Percentiles rank a stretch among this genome's conserved stretches.
Evolutionary conservation across 2,113 vertebrate species (phyloP).

Genomic region (Oxygymnocypris stewartii): DNA sequence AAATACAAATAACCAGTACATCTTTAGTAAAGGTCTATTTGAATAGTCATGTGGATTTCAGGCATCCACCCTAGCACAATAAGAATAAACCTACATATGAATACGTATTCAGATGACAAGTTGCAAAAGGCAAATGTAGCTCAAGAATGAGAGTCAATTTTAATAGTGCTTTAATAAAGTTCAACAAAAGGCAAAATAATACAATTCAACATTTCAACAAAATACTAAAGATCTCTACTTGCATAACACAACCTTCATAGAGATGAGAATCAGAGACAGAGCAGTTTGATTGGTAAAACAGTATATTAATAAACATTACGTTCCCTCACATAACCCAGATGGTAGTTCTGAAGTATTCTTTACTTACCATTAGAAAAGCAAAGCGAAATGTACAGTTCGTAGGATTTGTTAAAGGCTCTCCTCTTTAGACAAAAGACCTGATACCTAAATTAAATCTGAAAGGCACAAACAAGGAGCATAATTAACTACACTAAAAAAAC

Average conservation of each 20-base stretch:
- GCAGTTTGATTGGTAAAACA: conserved; percentile 34
- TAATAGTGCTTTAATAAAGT: conserved; percentile 48
- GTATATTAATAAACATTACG: not conserved
- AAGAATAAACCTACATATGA: no score
- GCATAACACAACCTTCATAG: conserved; percentile 28
- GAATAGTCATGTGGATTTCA: no score
- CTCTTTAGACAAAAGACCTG: conserved; percentile 47
- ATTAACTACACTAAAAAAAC: not conserved
- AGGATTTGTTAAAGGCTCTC: conserved; percentile 40
- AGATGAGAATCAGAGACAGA: conserved; percentile 11
- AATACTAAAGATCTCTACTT: conserved; percentile 14
- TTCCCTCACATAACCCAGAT: conserved; percentile 6
- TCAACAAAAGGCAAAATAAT: conserved; percentile 34
- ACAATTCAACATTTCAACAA: not conserved
- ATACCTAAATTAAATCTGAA: conserved; percentile 47
- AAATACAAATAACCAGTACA: no score
- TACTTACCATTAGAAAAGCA: conserved; percentile 51
- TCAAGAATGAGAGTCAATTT: conserved; percentile 22
- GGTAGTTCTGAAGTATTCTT: conserved; percentile 18
- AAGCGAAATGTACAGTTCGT: conserved; percentile 31
- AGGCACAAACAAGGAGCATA: conserved; percentile 51
- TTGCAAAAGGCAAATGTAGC: not conserved
- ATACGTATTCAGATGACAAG: no score
- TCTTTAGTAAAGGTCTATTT: no score
- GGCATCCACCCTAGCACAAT: no score